These are phyloP conservation scores for Pipra filicauda DNA, from an alignment of 2,113 vertebrate species.

Conservation along the genomic window DNA sequence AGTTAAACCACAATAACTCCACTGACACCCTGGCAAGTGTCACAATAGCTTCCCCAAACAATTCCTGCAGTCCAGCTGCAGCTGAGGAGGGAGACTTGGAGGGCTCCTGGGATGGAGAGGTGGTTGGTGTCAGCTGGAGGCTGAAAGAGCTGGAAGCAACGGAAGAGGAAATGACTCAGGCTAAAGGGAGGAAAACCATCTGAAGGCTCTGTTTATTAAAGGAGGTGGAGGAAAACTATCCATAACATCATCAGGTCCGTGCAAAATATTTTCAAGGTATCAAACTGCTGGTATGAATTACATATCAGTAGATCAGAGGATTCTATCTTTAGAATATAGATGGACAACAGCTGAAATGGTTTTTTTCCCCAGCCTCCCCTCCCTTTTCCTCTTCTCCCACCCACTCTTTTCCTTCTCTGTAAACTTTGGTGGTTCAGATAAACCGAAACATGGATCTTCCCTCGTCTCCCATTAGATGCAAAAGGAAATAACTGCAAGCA, in stretches of 20 bases:
- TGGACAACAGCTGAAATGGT: neutral
- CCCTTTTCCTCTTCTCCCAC: constrained; percentile 23
- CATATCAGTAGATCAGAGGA: neutral
- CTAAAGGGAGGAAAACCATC: constrained; percentile 43
- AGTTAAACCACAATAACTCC: neutral
- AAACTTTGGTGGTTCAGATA: constrained; percentile 16
- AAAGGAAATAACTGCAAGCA: constrained; percentile 31
- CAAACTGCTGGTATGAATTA: neutral
- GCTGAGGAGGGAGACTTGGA: neutral
- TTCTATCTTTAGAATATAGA: neutral
- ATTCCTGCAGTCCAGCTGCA: neutral
- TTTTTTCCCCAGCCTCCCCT: neutral
- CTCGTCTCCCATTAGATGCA: neutral
- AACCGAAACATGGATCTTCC: neutral
- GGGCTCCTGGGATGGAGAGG: neutral
- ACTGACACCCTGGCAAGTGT: neutral
- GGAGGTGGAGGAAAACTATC: constrained; percentile 7
- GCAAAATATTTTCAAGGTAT: constrained; percentile 13
- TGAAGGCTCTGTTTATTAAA: constrained; percentile 43
- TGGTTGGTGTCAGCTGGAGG: neutral
- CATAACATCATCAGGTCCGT: neutral
- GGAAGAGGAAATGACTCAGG: constrained; percentile 67
- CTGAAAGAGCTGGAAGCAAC: neutral
- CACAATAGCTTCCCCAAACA: neutral
- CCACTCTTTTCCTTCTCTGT: constrained; percentile 19